Evolutionary conservation across 2,888 invertebrate species (phyloP).

Genomic region (Germaria angustata): DNA sequence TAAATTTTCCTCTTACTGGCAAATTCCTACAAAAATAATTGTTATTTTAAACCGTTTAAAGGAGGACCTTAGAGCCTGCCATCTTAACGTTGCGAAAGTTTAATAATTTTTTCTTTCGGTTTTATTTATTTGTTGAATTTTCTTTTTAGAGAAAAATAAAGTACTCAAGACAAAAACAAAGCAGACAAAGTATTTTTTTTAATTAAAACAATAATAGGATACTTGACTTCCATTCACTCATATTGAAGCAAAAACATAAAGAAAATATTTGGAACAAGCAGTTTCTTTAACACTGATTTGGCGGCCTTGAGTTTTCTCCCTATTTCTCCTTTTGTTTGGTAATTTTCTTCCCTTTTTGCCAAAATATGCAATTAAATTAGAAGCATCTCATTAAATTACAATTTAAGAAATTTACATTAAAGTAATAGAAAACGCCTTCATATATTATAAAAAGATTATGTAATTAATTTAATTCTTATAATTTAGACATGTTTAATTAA

Average conservation of each 20-base stretch:
- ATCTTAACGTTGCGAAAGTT: background rate
- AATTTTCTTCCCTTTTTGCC: background rate
- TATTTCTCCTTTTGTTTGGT: background rate
- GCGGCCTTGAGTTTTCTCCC: background rate
- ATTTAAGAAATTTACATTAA: conserved; percentile 9
- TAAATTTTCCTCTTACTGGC: background rate
- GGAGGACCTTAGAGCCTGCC: background rate
- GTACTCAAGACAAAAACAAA: background rate
- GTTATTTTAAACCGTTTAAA: conserved; percentile 10
- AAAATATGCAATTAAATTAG: conserved; percentile 15
- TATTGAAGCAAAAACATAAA: background rate
- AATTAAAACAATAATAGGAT: background rate
- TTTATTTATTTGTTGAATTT: conserved; percentile 18
- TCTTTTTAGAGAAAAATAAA: background rate
- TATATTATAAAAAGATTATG: no score
- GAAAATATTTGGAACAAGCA: background rate
- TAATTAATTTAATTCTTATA: no score
- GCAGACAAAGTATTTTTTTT: background rate
- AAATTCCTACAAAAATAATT: conserved; percentile 2
- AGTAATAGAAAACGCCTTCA: background rate
- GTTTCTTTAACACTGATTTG: background rate
- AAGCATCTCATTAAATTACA: conserved; percentile 37
- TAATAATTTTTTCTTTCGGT: background rate
- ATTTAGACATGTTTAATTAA: background rate
- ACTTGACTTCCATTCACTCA: background rate